Base-by-base conservation (phyloP, 2,113 vertebrate genomes). In the Poeciliopsis retropinna region DNA sequence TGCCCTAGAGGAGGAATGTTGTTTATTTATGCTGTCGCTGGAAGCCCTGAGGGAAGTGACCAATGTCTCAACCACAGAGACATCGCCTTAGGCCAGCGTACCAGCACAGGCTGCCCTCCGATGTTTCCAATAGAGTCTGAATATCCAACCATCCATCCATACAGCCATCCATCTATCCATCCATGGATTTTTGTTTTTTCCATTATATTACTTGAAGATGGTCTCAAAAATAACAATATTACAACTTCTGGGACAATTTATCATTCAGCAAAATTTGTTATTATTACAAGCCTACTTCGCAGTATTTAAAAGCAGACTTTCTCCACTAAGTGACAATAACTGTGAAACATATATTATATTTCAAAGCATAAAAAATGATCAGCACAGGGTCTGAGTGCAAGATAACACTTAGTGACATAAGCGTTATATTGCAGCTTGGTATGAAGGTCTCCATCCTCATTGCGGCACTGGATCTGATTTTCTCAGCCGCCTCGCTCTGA, bases 341-440 rank as follows among this genome's bases (percentile, higher is more conserved):
- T 75, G 70, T 61, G 70, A 66, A 70, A 72, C 75, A 84, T 83
- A 80, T 82, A 81, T 47, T 4, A 19, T 17, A 47, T 47, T 19
- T 19, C 44, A 47, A 47, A 47, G 17, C 44, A 19, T 47, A 7
- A 47, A 19, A 76, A 77, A 88, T 90, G 86, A 19, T 79, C 82
- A 89, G 81, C 83, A 89, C 47, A 32, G 71, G 67, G 67, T 87
- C 79, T 92, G 88, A 91, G 88, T 90, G n/a, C n/a, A n/a, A n/a
- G n/a, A n/a, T n/a, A n/a, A n/a, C 86, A 87, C 92, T 85, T 88
- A 88, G 88, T 85, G 85, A 94, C 92, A 91, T 87, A 91, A 92
- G 84, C 84, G 82, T 87, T 85, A 91, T 87, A 73, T 76, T 85
- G 85, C 87, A 88, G 80, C 80, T 82, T 73, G 76, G 81, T 83